phyloP scores from a whole-genome alignment of 1,140 invertebrate genomes.

The Microvelia longipes region DNA sequence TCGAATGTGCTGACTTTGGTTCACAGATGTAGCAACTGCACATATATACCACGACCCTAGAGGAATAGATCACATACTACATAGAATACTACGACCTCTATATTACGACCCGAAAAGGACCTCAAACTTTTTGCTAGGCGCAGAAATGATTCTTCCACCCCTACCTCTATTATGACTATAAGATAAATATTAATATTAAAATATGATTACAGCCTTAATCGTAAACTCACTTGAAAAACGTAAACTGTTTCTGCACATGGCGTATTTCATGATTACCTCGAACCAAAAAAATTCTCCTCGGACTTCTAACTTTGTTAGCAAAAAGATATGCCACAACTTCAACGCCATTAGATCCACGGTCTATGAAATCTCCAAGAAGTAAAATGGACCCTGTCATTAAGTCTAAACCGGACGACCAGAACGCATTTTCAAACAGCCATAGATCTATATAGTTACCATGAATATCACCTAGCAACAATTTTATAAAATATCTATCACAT shows the following conservation, averaged over 20 bases:
- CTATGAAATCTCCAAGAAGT: slow-evolving; percentile 89
- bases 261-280: slow-evolving; percentile 69
- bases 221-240: slow-evolving; percentile 48
- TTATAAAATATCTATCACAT: slow-evolving; percentile 4
- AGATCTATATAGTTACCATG: slow-evolving; percentile 45
- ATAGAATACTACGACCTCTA: too few relatives aligned
- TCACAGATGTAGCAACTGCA: too few relatives aligned
- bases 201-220: too few relatives aligned
- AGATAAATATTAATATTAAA: too few relatives aligned
- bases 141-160: too few relatives aligned
- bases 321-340: slow-evolving; percentile 72
- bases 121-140: too few relatives aligned
- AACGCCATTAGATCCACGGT: slow-evolving; percentile 69
- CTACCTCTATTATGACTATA: too few relatives aligned
- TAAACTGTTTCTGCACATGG: slow-evolving; percentile 50
- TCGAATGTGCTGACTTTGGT: too few relatives aligned
- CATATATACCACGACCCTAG: too few relatives aligned
- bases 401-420: slow-evolving; percentile 41
- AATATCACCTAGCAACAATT: slow-evolving; percentile 34
- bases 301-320: slow-evolving; percentile 90
- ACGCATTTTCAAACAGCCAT: slow-evolving; percentile 41
- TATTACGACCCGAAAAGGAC: too few relatives aligned
- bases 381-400: slow-evolving; percentile 90
- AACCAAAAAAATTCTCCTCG: slow-evolving; percentile 79
- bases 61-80: too few relatives aligned